Percentiles rank a stretch among this genome's conserved stretches.
Evolutionary conservation across 2,888 invertebrate species (phyloP).

Genomic region (Mycogona germanica): DNA sequence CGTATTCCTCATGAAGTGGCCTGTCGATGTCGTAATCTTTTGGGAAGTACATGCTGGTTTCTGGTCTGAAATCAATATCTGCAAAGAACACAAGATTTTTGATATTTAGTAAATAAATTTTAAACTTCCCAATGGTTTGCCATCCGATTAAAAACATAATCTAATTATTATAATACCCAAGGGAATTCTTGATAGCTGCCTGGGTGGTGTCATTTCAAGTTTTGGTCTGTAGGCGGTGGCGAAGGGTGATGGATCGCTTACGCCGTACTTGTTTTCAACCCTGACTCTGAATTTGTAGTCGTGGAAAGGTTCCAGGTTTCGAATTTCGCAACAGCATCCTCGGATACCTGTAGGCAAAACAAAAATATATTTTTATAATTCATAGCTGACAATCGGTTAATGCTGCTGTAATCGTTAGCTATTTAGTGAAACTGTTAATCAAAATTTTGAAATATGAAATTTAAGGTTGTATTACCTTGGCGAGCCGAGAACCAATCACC

Average conservation of each 20-base stretch:
- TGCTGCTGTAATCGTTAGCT: background rate
- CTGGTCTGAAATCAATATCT: slow-evolving; percentile 19
- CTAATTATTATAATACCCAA: slow-evolving; percentile 9
- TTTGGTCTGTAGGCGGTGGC: slow-evolving; percentile 52
- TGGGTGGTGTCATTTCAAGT: slow-evolving; percentile 20
- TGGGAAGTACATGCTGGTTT: slow-evolving; percentile 22
- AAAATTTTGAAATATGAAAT: background rate
- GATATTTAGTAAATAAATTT: too few species aligned
- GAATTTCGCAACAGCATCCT: slow-evolving; percentile 77
- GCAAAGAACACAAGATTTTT: background rate
- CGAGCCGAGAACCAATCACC: slow-evolving; percentile 70
- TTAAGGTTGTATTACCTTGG: slow-evolving; percentile 23
- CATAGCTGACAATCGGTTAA: background rate
- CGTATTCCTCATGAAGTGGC: slow-evolving; percentile 67
- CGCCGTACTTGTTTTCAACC: slow-evolving; percentile 92
- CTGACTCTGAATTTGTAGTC: slow-evolving; percentile 93
- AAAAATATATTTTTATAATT: background rate
- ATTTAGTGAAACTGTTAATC: background rate
- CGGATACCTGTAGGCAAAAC: slow-evolving; percentile 45
- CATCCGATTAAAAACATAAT: background rate
- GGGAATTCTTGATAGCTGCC: slow-evolving; percentile 15
- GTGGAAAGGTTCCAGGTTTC: slow-evolving; percentile 77
- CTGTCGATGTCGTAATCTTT: slow-evolving; percentile 49
- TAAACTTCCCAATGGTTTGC: background rate
- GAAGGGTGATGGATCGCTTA: slow-evolving; percentile 91